Evolutionary conservation across 2,113 vertebrate species (phyloP), one percentile per base, ranked within the genome.

Genomic region (Amblyopsis rosae): DNA sequence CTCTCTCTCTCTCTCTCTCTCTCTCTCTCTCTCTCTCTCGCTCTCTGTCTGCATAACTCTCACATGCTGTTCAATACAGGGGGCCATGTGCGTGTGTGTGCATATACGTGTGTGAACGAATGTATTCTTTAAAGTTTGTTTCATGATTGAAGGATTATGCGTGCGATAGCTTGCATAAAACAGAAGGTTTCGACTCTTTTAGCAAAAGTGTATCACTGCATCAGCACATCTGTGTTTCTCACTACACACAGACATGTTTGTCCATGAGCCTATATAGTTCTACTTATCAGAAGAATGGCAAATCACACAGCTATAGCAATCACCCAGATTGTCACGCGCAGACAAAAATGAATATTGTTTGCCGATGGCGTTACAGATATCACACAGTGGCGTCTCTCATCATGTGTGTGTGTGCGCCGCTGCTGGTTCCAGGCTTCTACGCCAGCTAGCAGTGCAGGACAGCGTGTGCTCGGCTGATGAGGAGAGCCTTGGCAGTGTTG

Each of bases 341-440:
- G 79, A 86, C 85, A 73, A 83, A 64, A 62, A n/a, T 59, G 15
- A 64, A 61, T 46, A 16, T 47, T 61, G 75, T 70, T 57, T 77
- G 60, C 82, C 80, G 77, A 86, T 85, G 68, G 68, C 63, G 79
- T 82, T 75, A 65, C 62, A 75, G 72, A 80, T 79, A 63, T 41
- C 59, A 69, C 76, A 84, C 58, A 62, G 17, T 51, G 62, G 49
- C 69, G 64, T 53, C 48, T 54, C 69, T 58, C 70, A 45, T 45
- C 73, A 16, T 4, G 61, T 63, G 73, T 74, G 69, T 66, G 53
- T 69, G 59, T 59, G 1, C 53, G 69, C 65, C 47, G 57, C 53
- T 61, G 55, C 15, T 77, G 12, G n/a, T 78, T 62, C 67, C 64
- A 62, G 47, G 82, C 69, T 66, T 79, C 32, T 56, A 65, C 64